Base-by-base conservation (phyloP, 1,140 invertebrate genomes). In the Radopholus similis region DNA sequence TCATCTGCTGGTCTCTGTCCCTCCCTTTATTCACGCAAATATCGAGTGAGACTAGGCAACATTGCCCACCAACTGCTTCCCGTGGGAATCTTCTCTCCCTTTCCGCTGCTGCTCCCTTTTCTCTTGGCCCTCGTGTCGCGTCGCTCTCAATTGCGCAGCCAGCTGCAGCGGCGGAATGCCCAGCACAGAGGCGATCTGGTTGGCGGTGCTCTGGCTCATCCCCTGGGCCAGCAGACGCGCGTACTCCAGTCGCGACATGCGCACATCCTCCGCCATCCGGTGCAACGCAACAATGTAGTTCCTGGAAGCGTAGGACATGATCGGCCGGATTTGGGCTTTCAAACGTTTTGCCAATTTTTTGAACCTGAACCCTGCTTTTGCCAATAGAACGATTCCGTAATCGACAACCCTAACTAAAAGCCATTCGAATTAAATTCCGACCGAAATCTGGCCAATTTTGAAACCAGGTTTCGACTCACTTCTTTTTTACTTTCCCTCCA, bases 241-340 rank as follows among this genome's bases (percentile, higher is more conserved):
- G 44, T 73, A 78, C 44, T 80, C 80, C 1, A 80, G 26, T 13
- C 58, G 63, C 6, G 75, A 53, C 2, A 72, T 11, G 78, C 70
- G 9, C 77, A 78, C 77, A 74, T 8, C 81, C 78, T 8, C 88
- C 78, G 26, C 58, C 58, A 87, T 84, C 32, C 84, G 77, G 47
- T 84, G 83, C 4, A 89, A 82, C 2, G 86, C 88, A 21, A 88
- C 85, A 62, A 93, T 93, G 82, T 93, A 94, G 76, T 90, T 89
- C 87, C 93, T 90, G 5, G 42, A 80, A 77, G n/a, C 21, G 56
- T 34, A 26, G 18, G 38, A 53, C 26, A 54, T 28, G 4, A 54
- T 11, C 11, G 28, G 55, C 54, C 38, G 21, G 23, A 13, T 62
- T 35, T 8, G 56, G 4, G 26, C 18, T 47, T 62, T 62, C 18